These are phyloP conservation scores for Microplitis deprimator DNA, from an alignment of 2,888 invertebrate species.

Conservation along the genomic window DNA sequence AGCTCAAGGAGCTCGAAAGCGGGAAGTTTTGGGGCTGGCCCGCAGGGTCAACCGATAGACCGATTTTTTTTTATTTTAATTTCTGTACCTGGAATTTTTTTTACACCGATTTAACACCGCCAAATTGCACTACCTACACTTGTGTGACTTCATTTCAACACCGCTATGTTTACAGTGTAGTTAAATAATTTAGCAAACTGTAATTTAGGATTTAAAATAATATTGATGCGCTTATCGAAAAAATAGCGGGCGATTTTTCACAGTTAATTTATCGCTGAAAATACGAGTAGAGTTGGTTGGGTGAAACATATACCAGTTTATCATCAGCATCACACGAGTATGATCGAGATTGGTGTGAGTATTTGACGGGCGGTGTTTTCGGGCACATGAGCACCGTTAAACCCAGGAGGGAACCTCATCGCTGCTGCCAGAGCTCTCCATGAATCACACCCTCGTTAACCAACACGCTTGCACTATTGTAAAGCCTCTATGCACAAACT, in stretches of 20 bases:
- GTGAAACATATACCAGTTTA: constrained; percentile 27
- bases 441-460: constrained; percentile 70
- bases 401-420: constrained; percentile 54
- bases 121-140: too few relatives aligned
- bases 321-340: constrained; percentile 22
- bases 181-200: too few relatives aligned
- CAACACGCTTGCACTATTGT: constrained; percentile 52
- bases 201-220: too few relatives aligned
- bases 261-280: constrained; percentile 16
- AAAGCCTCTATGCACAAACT: constrained; percentile 16
- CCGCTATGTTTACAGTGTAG: too few relatives aligned
- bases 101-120: too few relatives aligned
- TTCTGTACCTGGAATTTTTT: too few relatives aligned
- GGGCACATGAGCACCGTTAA: constrained; percentile 61
- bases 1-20: too few relatives aligned
- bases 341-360: constrained; percentile 34
- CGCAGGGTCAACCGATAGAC: too few relatives aligned
- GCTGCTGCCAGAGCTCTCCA: constrained; percentile 61
- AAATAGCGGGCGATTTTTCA: not conserved
- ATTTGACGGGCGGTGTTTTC: constrained; percentile 36
- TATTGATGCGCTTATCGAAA: constrained; percentile 1
- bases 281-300: constrained; percentile 1
- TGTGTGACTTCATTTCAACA: too few relatives aligned
- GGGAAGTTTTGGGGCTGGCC: too few relatives aligned
- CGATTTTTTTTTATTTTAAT: too few relatives aligned